These are phyloP conservation scores for Morbakka virulenta DNA, from an alignment of 30 jellyfish, hydroid and myxozoan genomes.

Conservation along the genomic window DNA sequence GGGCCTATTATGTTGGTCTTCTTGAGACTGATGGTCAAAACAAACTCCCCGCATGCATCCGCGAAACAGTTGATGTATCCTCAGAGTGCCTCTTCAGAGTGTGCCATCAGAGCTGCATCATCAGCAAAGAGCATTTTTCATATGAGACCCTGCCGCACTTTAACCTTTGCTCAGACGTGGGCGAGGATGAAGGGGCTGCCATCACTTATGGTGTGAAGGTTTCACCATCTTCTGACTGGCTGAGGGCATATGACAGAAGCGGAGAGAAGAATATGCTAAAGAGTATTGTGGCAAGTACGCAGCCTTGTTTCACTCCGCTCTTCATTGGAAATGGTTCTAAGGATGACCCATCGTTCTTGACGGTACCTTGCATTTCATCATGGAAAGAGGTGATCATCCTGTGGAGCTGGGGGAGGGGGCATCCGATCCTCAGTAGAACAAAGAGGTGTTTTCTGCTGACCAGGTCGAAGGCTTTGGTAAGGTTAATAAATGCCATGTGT, in stretches of 20 bases:
- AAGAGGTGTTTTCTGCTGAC: constrained; percentile 20
- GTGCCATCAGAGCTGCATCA: too few species aligned
- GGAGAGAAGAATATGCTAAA: constrained; percentile 17
- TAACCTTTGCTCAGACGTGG: background rate
- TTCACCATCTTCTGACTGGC: background rate
- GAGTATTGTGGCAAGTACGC: constrained; percentile 37
- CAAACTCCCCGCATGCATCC: constrained; percentile 1
- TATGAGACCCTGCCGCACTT: too few species aligned
- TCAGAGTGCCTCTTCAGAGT: constrained; percentile 9
- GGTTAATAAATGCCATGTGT: constrained; percentile 32
- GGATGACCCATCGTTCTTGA: too few species aligned
- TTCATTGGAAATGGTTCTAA: too few species aligned
- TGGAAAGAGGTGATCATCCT: too few species aligned
- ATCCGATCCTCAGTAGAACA: constrained; percentile 17
- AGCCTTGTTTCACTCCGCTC: constrained; percentile 48
- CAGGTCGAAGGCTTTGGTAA: constrained; percentile 31
- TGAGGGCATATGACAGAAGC: too few species aligned
- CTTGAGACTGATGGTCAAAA: constrained; percentile 3
- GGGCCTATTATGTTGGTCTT: too few species aligned
- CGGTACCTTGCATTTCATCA: too few species aligned
- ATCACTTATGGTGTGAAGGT: background rate
- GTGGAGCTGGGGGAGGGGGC: constrained; percentile 46
- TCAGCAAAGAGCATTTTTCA: too few species aligned
- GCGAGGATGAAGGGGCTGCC: too few species aligned
- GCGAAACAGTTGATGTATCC: background rate